These are phyloP conservation scores for Oreonectes daqikongensis DNA, from an alignment of 2,797 vertebrate genomes.

Conservation along the genomic window DNA sequence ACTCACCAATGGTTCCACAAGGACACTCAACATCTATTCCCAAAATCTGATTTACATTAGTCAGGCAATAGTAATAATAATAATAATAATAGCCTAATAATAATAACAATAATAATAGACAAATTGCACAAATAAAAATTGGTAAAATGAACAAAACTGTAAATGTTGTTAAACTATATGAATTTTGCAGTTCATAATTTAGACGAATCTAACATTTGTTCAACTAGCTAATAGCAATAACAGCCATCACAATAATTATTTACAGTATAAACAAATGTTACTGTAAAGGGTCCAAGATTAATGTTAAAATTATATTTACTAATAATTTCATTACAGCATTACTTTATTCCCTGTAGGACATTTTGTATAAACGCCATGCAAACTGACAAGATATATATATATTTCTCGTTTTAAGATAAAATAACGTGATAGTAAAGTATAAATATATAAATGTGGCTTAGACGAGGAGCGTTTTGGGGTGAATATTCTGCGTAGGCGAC, in stretches of 20 bases:
- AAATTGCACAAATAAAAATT: too few species aligned
- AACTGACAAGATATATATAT: background rate
- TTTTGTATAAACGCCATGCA: background rate
- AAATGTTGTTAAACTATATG: background rate
- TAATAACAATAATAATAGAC: too few species aligned
- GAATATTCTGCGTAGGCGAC: background rate
- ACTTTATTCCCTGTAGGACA: background rate
- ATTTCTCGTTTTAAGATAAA: background rate
- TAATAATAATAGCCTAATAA: background rate
- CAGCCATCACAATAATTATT: background rate
- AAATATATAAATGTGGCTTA: background rate
- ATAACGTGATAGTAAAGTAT: background rate
- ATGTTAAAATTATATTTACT: background rate
- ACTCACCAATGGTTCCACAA: slow-evolving; percentile 44
- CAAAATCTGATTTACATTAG: too few species aligned
- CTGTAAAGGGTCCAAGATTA: background rate
- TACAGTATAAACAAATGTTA: background rate
- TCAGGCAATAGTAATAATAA: too few species aligned
- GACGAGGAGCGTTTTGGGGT: background rate
- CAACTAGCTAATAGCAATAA: too few species aligned
- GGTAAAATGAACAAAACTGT: background rate
- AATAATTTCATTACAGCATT: background rate
- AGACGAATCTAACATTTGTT: background rate
- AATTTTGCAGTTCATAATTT: background rate
- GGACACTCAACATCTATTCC: slow-evolving; percentile 22